Conservation (phyloP, 2,797 vertebrate genomes). For the Mormyrops boulengeri region DNA sequence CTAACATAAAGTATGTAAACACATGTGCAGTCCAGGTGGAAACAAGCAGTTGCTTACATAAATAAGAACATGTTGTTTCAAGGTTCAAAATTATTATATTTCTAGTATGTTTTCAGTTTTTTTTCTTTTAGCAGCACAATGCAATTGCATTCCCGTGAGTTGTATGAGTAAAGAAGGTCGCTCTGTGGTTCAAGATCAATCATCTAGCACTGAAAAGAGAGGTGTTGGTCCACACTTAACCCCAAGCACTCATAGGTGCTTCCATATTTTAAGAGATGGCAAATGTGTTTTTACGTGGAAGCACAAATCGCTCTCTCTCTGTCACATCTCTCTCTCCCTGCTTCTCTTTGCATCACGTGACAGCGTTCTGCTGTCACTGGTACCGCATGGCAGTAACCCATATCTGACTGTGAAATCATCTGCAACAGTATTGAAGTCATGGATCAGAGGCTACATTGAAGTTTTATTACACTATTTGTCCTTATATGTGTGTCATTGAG, state of each 20-base stretch:
- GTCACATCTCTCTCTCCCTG: background rate
- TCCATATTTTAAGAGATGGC: slow-evolving; percentile 1
- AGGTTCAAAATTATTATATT: background rate
- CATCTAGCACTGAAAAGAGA: background rate
- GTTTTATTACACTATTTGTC: background rate
- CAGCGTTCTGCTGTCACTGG: background rate
- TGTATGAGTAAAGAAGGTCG: background rate
- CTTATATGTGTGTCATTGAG: background rate
- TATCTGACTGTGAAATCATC: slow-evolving; percentile 36
- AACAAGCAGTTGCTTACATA: background rate
- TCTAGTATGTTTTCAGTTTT: background rate
- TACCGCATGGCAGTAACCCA: background rate
- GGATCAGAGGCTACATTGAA: background rate
- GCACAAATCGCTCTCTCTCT: background rate
- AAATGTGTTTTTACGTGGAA: background rate
- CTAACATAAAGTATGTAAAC: background rate
- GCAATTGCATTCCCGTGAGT: background rate
- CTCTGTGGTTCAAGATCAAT: slow-evolving; percentile 8
- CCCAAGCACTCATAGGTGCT: background rate
- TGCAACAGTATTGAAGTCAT: slow-evolving; percentile 16
- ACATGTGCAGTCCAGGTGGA: background rate
- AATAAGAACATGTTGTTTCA: background rate
- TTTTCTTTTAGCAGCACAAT: background rate
- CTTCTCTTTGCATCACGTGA: background rate
- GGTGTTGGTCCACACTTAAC: background rate